Base-by-base conservation (phyloP, 2,797 vertebrate species). In the Oryzias dopingdopingensis region DNA sequence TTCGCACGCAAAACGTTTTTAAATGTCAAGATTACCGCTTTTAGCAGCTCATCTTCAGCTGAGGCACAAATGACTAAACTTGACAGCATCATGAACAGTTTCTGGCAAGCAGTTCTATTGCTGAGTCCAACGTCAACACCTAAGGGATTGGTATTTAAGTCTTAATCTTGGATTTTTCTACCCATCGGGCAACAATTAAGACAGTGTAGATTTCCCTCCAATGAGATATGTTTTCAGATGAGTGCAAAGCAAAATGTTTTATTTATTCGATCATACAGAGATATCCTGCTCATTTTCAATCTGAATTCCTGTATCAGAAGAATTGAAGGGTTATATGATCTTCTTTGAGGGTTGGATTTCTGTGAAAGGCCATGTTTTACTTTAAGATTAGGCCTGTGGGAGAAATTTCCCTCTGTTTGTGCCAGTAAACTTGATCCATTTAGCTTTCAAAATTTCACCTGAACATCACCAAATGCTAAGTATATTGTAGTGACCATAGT, bases 371-470 rank as follows among this genome's bases (percentile, higher is more conserved):
- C 23, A 14, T 1, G 6, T 49, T 62, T 22, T 12, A n/a, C 10
- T 40, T 56, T 37, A 37, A 42, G 46, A 59, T 70, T 15, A n/a
- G 37, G 42, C 57, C 42, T 50, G 48, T 4, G 0, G n/a, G 37
- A 20, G 54, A 54, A 49, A 65, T 70, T 69, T 59, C 37, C 12
- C 52, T 56, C 29, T 53, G 49, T 65, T 72, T 62, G 56, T 71
- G 62, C 56, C 57, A 53, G 41, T 42, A 52, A 79, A 67, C 67
- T 69, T 43, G 65, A 82, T 75, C 83, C 59, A 51, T 72, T 68
- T 72, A 78, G 82, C 0, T 50, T 72, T 74, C 81, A 77, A 80
- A 60, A 84, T 81, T 74, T 82, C 69, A 80, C 77, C 64, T 61
- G 76, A 79, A 80, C 66, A 49, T 70, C 49, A 49, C 49, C 32